Percentiles rank a stretch among this genome's conserved stretches.
Evolutionary conservation across 2,888 invertebrate species (phyloP).

Genomic region (Cylloceria caligata): DNA sequence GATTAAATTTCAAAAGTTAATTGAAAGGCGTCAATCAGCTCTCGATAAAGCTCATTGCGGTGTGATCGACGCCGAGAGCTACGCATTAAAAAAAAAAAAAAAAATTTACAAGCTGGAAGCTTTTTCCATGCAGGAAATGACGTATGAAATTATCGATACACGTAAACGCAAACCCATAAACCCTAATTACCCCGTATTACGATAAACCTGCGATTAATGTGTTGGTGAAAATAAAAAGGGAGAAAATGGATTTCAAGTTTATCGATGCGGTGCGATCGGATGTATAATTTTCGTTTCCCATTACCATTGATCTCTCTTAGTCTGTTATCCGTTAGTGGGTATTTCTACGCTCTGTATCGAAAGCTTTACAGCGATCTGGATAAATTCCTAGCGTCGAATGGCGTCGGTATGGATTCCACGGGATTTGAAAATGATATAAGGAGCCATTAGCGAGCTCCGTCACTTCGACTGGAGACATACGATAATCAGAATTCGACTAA

Average conservation of each 20-base stretch:
- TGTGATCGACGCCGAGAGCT: neutral
- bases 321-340: neutral
- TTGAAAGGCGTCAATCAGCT: neutral
- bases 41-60: neutral
- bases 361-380: neutral
- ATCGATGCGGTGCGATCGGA: neutral
- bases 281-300: neutral
- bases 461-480: slow-evolving; percentile 25
- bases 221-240: neutral
- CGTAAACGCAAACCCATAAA: neutral
- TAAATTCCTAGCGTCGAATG: slow-evolving; percentile 7
- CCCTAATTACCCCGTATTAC: too few relatives aligned
- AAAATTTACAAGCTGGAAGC: neutral
- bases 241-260: neutral
- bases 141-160: neutral
- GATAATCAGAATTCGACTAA: slow-evolving; percentile 45
- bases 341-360: slow-evolving; percentile 23
- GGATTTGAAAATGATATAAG: slow-evolving; percentile 7
- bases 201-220: neutral
- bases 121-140: neutral
- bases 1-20: neutral
- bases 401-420: neutral
- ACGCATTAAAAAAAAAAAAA: neutral
- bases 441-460: slow-evolving; percentile 30
- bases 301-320: neutral